Percentiles rank a stretch among this genome's conserved stretches.
Evolutionary conservation across 2,113 vertebrate species (phyloP).

Genomic region (Mugil cephalus): DNA sequence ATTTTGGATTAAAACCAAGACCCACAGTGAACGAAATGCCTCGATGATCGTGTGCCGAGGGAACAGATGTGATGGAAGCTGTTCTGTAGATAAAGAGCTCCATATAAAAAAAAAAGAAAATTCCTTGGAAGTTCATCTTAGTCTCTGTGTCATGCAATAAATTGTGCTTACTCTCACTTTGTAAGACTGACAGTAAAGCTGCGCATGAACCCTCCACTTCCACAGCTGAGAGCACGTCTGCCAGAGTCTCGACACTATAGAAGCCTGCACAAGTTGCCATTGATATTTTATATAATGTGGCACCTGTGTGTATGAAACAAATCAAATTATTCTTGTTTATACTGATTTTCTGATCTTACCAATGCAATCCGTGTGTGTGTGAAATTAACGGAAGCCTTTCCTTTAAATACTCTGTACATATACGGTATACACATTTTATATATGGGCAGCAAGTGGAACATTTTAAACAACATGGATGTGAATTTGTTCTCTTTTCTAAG

Average conservation of each 20-base stretch:
- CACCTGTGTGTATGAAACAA: constrained; percentile 34
- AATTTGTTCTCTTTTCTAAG: constrained; percentile 61
- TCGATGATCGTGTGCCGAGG: constrained; percentile 56
- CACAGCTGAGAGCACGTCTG: constrained; percentile 56
- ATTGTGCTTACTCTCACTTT: constrained; percentile 65
- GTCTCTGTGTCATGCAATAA: constrained; percentile 60
- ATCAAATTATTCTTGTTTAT: constrained; percentile 42
- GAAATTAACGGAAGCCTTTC: constrained; percentile 24
- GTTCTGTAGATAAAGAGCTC: constrained; percentile 59
- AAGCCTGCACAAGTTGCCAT: constrained; percentile 33
- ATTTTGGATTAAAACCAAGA: constrained; percentile 70
- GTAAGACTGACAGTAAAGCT: constrained; percentile 67
- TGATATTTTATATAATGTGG: constrained; percentile 33
- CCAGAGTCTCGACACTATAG: constrained; percentile 41
- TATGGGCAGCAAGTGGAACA: constrained; percentile 26
- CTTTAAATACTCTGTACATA: constrained; percentile 44
- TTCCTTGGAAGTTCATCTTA: constrained; percentile 57
- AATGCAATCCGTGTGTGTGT: constrained; percentile 33
- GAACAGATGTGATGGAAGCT: constrained; percentile 69
- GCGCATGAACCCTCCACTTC: constrained; percentile 76
- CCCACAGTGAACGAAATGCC: constrained; percentile 52
- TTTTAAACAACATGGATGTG: constrained; percentile 62
- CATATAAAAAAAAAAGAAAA: constrained; percentile 44
- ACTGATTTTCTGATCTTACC: constrained; percentile 52
- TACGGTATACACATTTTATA: constrained; percentile 30